Conservation (phyloP, 64 coral and sea anemone genomes). For the Trachythela sp. region DNA sequence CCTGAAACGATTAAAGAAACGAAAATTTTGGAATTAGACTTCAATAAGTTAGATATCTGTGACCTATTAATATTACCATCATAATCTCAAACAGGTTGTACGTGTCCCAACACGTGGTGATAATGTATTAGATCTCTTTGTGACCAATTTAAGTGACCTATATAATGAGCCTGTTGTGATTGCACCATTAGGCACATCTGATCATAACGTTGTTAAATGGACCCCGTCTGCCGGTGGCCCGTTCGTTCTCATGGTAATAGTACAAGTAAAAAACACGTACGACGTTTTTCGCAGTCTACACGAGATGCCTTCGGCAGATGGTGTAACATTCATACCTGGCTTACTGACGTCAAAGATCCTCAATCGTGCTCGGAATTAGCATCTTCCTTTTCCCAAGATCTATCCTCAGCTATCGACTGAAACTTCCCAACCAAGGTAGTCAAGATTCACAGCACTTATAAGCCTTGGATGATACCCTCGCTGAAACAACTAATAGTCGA, state of each 20-base stretch:
- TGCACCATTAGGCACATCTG: neutral
- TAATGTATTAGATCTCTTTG: neutral
- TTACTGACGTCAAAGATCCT: neutral
- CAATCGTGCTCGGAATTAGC: neutral
- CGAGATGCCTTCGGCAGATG: no score
- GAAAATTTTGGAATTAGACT: no score
- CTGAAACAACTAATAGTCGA: slow-evolving; percentile 7
- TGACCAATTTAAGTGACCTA: neutral
- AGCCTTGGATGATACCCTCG: neutral
- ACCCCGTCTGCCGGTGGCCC: neutral
- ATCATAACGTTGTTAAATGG: slow-evolving; percentile 16
- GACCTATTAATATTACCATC: no score
- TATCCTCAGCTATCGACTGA: neutral
- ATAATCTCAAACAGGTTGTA: no score
- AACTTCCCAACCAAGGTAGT: no score
- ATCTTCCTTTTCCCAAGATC: neutral
- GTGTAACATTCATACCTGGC: neutral
- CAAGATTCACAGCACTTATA: neutral
- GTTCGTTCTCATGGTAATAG: neutral
- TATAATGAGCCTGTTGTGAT: neutral
- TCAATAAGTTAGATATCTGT: no score
- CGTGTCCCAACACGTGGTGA: no score
- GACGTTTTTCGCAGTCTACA: neutral
- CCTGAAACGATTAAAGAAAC: no score
- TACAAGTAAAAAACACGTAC: neutral